Evolutionary conservation across 2,888 invertebrate species (phyloP).

Genomic region (Nemotelus pantherinus): DNA sequence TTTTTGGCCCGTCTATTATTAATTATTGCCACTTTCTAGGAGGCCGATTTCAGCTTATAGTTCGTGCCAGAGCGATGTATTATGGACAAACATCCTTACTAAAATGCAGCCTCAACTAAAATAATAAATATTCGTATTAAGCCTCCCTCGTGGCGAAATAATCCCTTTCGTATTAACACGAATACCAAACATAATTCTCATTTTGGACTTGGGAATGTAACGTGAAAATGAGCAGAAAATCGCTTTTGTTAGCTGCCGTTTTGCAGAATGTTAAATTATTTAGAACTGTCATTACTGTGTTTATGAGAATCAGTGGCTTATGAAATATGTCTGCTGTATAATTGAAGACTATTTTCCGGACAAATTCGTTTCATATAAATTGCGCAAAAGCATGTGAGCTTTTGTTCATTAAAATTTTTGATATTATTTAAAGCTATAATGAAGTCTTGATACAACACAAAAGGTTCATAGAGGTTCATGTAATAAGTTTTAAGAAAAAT

Average conservation of each 20-base stretch:
- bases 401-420: no score
- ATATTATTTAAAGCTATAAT: no score
- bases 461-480: no score
- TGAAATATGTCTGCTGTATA: no score
- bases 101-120: neutral
- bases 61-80: neutral
- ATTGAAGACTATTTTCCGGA: no score
- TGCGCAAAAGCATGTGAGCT: no score
- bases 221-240: conserved; percentile 20
- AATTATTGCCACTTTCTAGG: neutral
- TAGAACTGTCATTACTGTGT: no score
- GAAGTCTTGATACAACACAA: no score
- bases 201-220: neutral
- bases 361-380: no score
- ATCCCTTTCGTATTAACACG: conserved; percentile 1
- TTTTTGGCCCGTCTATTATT: neutral
- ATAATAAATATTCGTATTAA: neutral
- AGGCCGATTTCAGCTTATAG: neutral
- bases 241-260: neutral
- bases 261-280: no score
- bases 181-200: neutral
- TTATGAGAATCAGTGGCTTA: no score
- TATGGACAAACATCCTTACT: neutral
- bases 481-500: no score
- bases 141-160: conserved; percentile 12